Base-by-base conservation (phyloP, 2,888 invertebrate species). In the Leptinotarsa haldemani region DNA sequence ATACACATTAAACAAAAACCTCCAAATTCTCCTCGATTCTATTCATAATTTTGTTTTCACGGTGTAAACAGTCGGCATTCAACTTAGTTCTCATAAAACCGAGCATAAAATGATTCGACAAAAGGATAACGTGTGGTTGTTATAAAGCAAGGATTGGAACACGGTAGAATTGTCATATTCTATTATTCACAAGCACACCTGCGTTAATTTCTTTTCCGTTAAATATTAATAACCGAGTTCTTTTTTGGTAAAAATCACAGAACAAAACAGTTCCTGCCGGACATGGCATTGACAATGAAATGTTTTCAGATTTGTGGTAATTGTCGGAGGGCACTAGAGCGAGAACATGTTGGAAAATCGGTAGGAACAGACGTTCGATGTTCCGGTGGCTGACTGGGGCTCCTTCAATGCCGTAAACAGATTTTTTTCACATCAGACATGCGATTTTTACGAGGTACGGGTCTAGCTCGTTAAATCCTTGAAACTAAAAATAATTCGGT, bases 261-360 rank as follows among this genome's bases (percentile, higher is more conserved):
- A 73, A 75, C 73, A 63, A 63, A 70, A 70, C 52, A 63, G 67
- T 63, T 52, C 15, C 58, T 50, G 75, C 81, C 80, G 81, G 80
- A 81, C 80, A 74, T 69, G 20, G 79, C 77, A 75, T 75, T 79
- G 79, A 81, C 80, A 82, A 81, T 82, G 76, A 80, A 78, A 77
- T 79, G 79, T 81, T 81, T 80, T 71, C 80, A 82, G 81, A 82
- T 82, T 82, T 82, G 77, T 75, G 61, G 80, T 79, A 80, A 82
- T 82, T 82, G 80, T 81, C 77, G 78, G 52, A 18, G 70, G 65
- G 71, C 77, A 77, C 65, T 74, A 77, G 75, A 80, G 74, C 80
- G 79, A 74, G 65, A 71, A 71, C 66, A 64, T 66, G 64, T 69
- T 46, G 56, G 61, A 71, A 74, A 73, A 74, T 71, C 69, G 69